Percentiles rank a stretch among this genome's conserved stretches.
phyloP scores from a whole-genome alignment of 2,797 vertebrate genomes.

The Alosa sapidissima region DNA sequence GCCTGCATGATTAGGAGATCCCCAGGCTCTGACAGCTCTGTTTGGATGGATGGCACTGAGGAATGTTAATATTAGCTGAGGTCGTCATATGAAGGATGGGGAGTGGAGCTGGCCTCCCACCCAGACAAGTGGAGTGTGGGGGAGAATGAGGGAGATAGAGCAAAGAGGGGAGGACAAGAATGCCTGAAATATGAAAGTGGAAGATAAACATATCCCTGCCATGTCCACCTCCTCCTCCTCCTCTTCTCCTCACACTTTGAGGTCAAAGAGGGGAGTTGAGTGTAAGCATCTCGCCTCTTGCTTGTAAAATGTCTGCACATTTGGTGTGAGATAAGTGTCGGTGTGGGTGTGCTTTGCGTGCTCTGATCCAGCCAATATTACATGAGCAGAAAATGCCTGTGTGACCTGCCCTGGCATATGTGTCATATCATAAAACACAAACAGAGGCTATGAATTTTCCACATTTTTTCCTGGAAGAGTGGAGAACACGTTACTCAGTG shows the following conservation, averaged over 20 bases:
- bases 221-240: not conserved
- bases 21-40: not conserved
- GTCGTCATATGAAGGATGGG: not conserved
- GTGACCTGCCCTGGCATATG: not conserved
- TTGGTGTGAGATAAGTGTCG: constrained; percentile 66
- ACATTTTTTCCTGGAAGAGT: not conserved
- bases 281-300: not conserved
- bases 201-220: not conserved
- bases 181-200: not conserved
- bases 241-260: not conserved
- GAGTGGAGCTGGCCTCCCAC: not conserved
- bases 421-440: not conserved
- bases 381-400: not conserved
- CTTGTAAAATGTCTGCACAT: constrained; percentile 59
- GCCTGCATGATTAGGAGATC: not conserved
- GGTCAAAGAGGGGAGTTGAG: not conserved
- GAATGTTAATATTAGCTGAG: constrained; percentile 21
- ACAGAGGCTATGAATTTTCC: not conserved
- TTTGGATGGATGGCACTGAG: constrained; percentile 18
- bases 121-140: not conserved
- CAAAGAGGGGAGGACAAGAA: not conserved
- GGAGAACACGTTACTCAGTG: not conserved
- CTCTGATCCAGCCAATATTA: not conserved
- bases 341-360: constrained; percentile 48
- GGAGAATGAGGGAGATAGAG: not conserved